Evolutionary conservation across 92 coral and sea anemone genomes (phyloP), one percentile per base, ranked within the genome.

Genomic region (Virgularia gustaviana): DNA sequence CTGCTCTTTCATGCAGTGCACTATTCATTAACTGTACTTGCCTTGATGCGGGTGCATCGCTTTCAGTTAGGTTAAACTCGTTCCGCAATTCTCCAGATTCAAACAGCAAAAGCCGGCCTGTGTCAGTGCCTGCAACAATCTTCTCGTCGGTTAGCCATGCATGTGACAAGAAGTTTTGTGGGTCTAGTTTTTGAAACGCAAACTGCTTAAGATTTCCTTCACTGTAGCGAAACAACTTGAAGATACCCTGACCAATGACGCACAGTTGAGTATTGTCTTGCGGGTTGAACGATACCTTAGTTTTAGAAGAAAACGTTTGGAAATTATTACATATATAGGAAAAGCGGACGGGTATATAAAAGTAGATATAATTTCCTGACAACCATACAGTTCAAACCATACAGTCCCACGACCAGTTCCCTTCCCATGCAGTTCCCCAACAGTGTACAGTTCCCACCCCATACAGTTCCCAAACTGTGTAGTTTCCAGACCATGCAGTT

Each of bases 131-230:
- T 44, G 98, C 88, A 3, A 92, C 86, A 12, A 92, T 89, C 75
- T 96, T 89, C 37, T 92, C 98, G 67, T 92, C 98, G 37, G 98
- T 89, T 18, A 92, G 87, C 98, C 98, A 92, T 0, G 98, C 89
- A 77, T 92, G 98, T 36, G 94, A 89, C 31, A 92, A 82, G 33
- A 92, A 92, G 65, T 92, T 92, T 41, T 92, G 98, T 33, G 98
- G 98, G 70, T 92, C 98, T 89, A 92, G 85, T 82, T 92, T 92
- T 76, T 92, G 98, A 76, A 92, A 92, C 28, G 98, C 98, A 89
- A 92, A 92, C 80, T 92, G 98, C 73, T 92, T 92, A 5, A 92
- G 87, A 63, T 92, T 92, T 22, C 96, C 98, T 47, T 92, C 98
- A 56, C 96, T 92, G 85, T 92, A 92, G 47, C 98, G 87, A 79